Conservation (phyloP, 2,888 invertebrate species). For the Caenorhabditis wallacei region DNA sequence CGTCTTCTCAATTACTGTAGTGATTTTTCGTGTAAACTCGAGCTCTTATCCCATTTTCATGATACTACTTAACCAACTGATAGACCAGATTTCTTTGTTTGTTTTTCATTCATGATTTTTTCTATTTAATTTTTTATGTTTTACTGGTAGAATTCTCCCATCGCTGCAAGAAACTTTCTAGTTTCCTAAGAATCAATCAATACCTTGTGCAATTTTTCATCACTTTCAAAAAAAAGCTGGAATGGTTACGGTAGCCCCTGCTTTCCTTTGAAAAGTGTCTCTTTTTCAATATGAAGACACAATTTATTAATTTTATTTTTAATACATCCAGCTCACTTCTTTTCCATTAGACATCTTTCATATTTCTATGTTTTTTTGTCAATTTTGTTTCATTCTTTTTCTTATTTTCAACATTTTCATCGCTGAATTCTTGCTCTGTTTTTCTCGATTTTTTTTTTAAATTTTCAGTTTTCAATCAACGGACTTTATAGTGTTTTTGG, state of each 20-base stretch:
- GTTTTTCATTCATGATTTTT: slow-evolving; percentile 20
- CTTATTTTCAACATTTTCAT: slow-evolving; percentile 2
- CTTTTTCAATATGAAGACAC: slow-evolving; percentile 4
- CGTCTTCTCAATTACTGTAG: slow-evolving; percentile 38
- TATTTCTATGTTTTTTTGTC: slow-evolving; percentile 20
- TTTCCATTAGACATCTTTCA: slow-evolving; percentile 11
- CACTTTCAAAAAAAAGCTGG: slow-evolving; percentile 20
- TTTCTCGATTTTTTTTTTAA: not conserved
- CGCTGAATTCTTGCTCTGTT: slow-evolving; percentile 34
- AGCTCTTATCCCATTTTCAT: slow-evolving; percentile 25
- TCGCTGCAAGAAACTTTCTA: slow-evolving; percentile 27
- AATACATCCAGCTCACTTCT: slow-evolving; percentile 6
- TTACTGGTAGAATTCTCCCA: slow-evolving; percentile 21
- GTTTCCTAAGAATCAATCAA: slow-evolving; percentile 19
- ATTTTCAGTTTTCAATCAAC: slow-evolving; percentile 23
- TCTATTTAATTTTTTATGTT: slow-evolving; percentile 11
- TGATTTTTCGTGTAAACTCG: slow-evolving; percentile 23
- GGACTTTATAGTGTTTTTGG: slow-evolving; percentile 31
- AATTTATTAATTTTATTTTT: not conserved
- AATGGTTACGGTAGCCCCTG: slow-evolving; percentile 25
- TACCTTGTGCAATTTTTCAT: slow-evolving; percentile 41
- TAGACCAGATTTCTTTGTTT: slow-evolving; percentile 25
- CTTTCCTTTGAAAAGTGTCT: slow-evolving; percentile 18
- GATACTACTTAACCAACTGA: slow-evolving; percentile 8
- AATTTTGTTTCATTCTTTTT: slow-evolving; percentile 11